Conservation (phyloP, 2,113 vertebrate species). For the Ameiurus melas region DNA sequence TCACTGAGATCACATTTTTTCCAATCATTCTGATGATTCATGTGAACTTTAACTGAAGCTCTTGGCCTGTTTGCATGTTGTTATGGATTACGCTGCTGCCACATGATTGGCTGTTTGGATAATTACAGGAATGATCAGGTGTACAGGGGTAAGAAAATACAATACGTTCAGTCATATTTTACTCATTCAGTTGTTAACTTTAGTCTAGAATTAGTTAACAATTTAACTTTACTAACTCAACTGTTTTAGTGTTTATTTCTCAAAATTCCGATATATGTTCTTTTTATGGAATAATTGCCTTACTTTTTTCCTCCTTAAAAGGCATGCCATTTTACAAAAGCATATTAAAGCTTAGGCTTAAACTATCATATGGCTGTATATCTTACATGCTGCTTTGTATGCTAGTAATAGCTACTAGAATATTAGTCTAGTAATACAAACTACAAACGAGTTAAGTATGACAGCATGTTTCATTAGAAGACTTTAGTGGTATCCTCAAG, state of each 20-base stretch:
- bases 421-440: background rate
- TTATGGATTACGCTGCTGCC: background rate
- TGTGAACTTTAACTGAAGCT: background rate
- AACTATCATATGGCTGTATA: background rate
- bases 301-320: background rate
- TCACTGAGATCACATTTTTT: background rate
- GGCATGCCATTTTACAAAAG: background rate
- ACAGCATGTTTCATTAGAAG: background rate
- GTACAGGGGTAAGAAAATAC: background rate
- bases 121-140: background rate
- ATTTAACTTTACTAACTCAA: background rate
- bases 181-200: background rate
- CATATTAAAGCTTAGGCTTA: background rate
- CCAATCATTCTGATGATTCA: background rate
- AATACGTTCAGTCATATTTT: background rate
- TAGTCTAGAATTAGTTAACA: background rate
- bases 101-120: background rate
- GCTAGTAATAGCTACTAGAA: background rate
- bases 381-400: background rate
- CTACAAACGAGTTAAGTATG: background rate
- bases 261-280: background rate
- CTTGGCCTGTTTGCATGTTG: background rate
- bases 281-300: background rate
- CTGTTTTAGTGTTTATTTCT: background rate
- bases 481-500: background rate